A percentile compares a stretch with the other conserved stretches of the same genome.
Evolutionary conservation across 2,888 invertebrate species (phyloP).

Genomic region (Pandemis corylana): DNA sequence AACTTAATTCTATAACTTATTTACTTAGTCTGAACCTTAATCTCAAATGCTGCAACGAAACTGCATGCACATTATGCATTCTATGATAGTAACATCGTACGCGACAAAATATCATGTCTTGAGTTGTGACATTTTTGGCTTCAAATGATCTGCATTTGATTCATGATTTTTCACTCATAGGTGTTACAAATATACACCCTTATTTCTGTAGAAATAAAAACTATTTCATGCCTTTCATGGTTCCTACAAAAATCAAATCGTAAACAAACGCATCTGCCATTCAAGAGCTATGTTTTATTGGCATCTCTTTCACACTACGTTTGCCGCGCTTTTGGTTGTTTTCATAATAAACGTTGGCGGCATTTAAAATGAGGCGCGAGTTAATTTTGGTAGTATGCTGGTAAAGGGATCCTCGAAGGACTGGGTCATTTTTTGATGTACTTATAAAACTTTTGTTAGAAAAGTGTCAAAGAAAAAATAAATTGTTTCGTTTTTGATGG

Average conservation of each 20-base stretch:
- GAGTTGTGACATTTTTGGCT: background rate
- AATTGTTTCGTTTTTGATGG: constrained; percentile 50
- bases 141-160: background rate
- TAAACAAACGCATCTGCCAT: constrained; percentile 80
- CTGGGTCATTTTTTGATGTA: constrained; percentile 80
- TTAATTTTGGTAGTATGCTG: constrained; percentile 75
- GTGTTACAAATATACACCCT: constrained; percentile 59
- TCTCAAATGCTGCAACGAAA: background rate
- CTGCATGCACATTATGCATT: background rate
- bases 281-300: constrained; percentile 82
- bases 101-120: background rate
- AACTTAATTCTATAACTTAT: too few species aligned
- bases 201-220: constrained; percentile 75
- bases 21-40: too few species aligned
- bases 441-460: constrained; percentile 71
- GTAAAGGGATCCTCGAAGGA: constrained; percentile 72
- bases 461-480: constrained; percentile 59
- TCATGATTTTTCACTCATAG: constrained; percentile 2
- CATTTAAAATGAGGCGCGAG: constrained; percentile 82
- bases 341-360: constrained; percentile 81
- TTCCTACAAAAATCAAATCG: constrained; percentile 75
- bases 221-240: constrained; percentile 66
- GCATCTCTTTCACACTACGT: constrained; percentile 80
- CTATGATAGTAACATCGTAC: background rate
- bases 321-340: constrained; percentile 81